Conservation (phyloP, 2,113 vertebrate species). For the Pipra filicauda region DNA sequence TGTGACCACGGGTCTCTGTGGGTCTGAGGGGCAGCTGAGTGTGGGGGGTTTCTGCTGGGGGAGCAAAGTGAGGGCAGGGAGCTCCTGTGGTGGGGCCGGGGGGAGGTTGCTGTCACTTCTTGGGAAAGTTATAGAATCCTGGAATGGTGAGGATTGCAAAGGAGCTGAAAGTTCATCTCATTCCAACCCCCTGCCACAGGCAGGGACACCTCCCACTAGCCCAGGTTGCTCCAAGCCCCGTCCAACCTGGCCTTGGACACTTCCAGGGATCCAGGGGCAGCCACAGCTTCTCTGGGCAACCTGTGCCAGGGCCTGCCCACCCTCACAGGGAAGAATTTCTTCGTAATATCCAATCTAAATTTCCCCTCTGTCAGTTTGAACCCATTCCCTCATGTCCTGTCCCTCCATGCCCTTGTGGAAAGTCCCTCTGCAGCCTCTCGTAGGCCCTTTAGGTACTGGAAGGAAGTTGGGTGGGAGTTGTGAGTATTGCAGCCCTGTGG, state of each 20-base stretch:
- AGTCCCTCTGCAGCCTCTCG: background rate
- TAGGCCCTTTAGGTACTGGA: background rate
- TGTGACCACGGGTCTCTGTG: fast-evolving
- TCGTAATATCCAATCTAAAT: background rate
- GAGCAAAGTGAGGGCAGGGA: background rate
- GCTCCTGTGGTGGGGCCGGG: background rate
- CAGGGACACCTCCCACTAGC: background rate
- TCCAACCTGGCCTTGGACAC: background rate
- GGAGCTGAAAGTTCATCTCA: background rate
- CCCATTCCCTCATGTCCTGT: background rate
- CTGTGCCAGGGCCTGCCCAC: background rate
- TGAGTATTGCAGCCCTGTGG: background rate
- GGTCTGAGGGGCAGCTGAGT: fast-evolving
- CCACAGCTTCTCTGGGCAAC: background rate
- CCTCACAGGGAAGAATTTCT: background rate
- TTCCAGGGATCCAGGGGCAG: background rate
- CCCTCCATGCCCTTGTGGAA: background rate
- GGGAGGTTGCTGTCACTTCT: background rate
- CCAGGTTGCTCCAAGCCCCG: background rate
- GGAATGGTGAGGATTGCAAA: background rate
- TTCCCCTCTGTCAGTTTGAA: background rate
- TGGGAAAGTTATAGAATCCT: background rate
- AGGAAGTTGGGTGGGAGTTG: background rate
- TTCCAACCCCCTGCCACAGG: background rate
- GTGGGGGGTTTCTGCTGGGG: background rate